phyloP scores from a whole-genome alignment of 2,113 vertebrate species.

The Takifugu bimaculatus region DNA sequence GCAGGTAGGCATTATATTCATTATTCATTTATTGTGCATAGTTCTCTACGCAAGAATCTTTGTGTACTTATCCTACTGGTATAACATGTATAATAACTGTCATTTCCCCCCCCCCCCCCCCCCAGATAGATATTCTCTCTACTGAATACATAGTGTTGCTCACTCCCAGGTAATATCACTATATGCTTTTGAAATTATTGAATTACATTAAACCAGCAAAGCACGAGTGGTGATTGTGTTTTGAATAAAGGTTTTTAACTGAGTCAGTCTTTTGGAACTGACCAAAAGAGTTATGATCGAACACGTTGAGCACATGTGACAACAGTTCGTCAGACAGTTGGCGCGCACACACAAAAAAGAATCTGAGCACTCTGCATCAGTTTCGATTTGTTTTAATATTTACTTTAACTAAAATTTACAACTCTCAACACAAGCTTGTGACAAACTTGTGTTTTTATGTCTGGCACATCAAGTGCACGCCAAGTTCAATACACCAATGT shows the following conservation, averaged over 20 bases:
- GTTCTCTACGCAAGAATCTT: background rate
- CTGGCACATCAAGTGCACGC: too few relatives aligned
- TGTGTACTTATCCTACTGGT: background rate
- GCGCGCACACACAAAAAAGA: too few relatives aligned
- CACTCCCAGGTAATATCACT: constrained; percentile 61
- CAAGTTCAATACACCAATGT: too few relatives aligned
- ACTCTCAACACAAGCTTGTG: too few relatives aligned
- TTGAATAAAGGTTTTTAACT: background rate
- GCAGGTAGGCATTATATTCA: constrained; percentile 35
- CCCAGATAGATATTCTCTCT: constrained; percentile 60
- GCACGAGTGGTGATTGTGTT: background rate
- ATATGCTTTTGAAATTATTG: background rate
- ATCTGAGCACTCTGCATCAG: too few relatives aligned
- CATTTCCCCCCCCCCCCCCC: background rate
- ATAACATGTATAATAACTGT: background rate
- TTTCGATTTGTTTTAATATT: too few relatives aligned
- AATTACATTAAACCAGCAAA: background rate
- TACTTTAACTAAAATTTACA: too few relatives aligned
- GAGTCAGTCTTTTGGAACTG: background rate
- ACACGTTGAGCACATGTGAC: too few relatives aligned
- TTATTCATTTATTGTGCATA: background rate
- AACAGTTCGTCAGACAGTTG: too few relatives aligned
- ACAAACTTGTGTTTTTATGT: too few relatives aligned
- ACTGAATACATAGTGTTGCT: constrained; percentile 57
- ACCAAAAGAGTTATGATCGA: too few relatives aligned